These are phyloP conservation scores for Hesperophylax magnus DNA, from an alignment of 1,140 invertebrate genomes.

Conservation along the genomic window DNA sequence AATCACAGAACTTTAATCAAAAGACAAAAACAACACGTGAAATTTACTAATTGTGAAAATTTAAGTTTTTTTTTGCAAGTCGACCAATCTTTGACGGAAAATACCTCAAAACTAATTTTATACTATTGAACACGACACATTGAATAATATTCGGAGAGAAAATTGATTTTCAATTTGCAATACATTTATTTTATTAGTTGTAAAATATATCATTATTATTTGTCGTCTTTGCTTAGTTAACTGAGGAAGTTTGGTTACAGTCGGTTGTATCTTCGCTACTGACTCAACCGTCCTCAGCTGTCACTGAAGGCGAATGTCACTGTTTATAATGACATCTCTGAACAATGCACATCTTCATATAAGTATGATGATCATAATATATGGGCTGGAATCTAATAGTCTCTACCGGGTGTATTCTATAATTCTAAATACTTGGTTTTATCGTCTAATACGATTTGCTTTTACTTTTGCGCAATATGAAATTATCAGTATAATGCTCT, in stretches of 20 bases:
- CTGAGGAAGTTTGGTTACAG: not conserved
- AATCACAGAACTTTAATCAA: not conserved
- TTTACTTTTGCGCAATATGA: not conserved
- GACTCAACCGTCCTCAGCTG: not conserved
- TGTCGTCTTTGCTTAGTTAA: not conserved
- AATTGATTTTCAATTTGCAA: not conserved
- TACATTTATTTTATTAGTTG: too few species aligned
- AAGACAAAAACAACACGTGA: not conserved
- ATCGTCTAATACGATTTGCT: constrained; percentile 9
- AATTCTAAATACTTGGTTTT: too few species aligned
- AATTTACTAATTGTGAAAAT: not conserved
- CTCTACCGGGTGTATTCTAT: not conserved
- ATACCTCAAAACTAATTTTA: too few species aligned
- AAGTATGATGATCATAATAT: constrained; percentile 4
- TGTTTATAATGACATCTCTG: not conserved
- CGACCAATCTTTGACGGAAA: too few species aligned
- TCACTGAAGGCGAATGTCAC: constrained; percentile 31
- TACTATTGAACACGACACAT: not conserved
- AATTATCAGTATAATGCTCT: not conserved
- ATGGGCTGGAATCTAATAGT: not conserved
- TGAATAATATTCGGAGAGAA: not conserved
- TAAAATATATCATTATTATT: too few species aligned
- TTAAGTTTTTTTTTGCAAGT: not conserved
- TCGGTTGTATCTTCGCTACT: not conserved
- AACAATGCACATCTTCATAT: not conserved